A percentile compares a stretch with the other conserved stretches of the same genome.
These are phyloP conservation scores for Pegea sp. DNA, from an alignment of 23 tunicate species.

Conservation along the genomic window DNA sequence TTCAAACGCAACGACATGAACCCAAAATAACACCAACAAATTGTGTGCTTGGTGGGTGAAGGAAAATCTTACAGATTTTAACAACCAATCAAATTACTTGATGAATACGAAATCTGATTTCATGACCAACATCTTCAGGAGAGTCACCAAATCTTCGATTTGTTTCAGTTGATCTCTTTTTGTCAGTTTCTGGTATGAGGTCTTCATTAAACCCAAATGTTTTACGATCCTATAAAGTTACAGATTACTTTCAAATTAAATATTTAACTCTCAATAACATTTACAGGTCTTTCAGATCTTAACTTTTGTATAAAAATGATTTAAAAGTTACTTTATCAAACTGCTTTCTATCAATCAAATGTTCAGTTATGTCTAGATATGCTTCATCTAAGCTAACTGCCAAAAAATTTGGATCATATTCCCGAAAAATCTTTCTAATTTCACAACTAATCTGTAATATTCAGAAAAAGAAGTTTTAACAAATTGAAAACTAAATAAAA, in stretches of 20 bases:
- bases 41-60: too few relatives aligned
- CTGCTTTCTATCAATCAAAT: conserved; percentile 19
- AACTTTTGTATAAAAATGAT: too few relatives aligned
- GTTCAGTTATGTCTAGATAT: conserved; percentile 78
- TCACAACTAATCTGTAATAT: conserved; percentile 36
- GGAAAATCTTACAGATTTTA: not conserved
- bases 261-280: too few relatives aligned
- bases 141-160: conserved; percentile 27
- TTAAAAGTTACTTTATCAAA: conserved; percentile 9
- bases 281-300: too few relatives aligned
- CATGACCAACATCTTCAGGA: conserved; percentile 68
- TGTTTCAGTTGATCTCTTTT: too few relatives aligned
- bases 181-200: too few relatives aligned
- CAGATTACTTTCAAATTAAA: too few relatives aligned
- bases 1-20: not conserved
- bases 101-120: conserved; percentile 73
- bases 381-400: conserved; percentile 93
- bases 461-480: not conserved
- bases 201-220: too few relatives aligned
- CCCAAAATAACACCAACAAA: not conserved
- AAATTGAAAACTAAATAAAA: not conserved
- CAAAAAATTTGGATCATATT: conserved; percentile 64
- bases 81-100: conserved; percentile 12
- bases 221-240: too few relatives aligned
- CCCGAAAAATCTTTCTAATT: conserved; percentile 35